Evolutionary conservation across 2,113 vertebrate species (phyloP), one percentile per base, ranked within the genome.

Genomic region (Smithornis capensis): DNA sequence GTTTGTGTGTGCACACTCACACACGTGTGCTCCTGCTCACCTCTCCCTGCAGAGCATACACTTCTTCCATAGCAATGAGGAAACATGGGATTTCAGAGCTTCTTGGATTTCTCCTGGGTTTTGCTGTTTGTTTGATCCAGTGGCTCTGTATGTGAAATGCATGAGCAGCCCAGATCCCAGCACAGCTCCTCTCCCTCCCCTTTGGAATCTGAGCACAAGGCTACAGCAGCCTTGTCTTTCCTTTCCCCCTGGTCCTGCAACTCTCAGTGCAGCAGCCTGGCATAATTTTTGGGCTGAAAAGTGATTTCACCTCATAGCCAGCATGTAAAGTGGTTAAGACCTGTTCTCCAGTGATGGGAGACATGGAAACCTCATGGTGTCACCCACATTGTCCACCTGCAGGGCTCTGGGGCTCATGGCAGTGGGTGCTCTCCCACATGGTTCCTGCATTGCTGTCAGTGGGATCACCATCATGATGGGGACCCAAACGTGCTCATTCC

Each of bases 171-270:
- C 89, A 60, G 35, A 52, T 21, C 23, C 17, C 29, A 2, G 2
- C 22, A 25, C 31, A 56, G 22, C 63, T 94, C 45, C 14, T 74
- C 23, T 83, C 47, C 57, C 5, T 52, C 27, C 33, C 23, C 28
- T 64, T 2, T 2, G 22, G 3, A 50, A 2, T 71, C 31, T 27
- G 37, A 71, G 38, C 40, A 25, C 18, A 37, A 22, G 23, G 60
- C n/a, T 57, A 5, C 33, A 37, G 21, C 0, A 0, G 4, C 5
- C 29, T n/a, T 1, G 1, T 19, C 8, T 57, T 49, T 53, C 42
- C 28, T 59, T 88, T 14, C 7, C 9, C 29, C 19, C 27, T 8
- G 10, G 2, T 89, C 12, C 63, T 5, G 1, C 37, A 18, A 4
- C 22, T 24, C 55, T 57, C 35, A 6, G 5, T 2, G 7, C 22